A percentile compares a stretch with the other conserved stretches of the same genome.
Evolutionary conservation across 2,797 vertebrate species (phyloP).

Genomic region (Ptychobarbus kaznakovi): DNA sequence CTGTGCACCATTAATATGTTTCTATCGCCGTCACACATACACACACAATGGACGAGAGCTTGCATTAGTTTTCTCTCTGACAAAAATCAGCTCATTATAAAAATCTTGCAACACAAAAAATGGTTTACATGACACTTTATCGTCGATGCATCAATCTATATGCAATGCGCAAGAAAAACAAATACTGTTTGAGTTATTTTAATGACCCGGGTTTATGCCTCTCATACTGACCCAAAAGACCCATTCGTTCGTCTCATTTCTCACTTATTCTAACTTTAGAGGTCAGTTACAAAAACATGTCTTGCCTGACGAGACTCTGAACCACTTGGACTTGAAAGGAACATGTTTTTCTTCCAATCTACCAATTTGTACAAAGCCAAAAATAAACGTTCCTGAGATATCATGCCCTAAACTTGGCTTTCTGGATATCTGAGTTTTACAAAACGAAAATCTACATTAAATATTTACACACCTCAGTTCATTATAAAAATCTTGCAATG

Average conservation of each 20-base stretch:
- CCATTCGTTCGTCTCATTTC: not conserved
- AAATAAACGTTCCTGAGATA: not conserved
- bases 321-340: not conserved
- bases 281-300: not conserved
- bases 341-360: not conserved
- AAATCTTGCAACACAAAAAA: not conserved
- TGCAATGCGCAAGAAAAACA: not conserved
- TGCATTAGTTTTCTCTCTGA: slow-evolving; percentile 1
- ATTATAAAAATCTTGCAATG: slow-evolving; percentile 14
- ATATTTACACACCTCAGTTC: not conserved
- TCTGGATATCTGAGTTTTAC: not conserved
- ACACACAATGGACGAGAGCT: not conserved
- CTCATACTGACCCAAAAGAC: not conserved
- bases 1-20: slow-evolving; percentile 53
- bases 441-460: not conserved
- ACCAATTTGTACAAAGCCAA: not conserved
- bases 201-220: not conserved
- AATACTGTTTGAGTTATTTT: not conserved
- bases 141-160: not conserved
- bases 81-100: slow-evolving; percentile 28
- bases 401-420: not conserved
- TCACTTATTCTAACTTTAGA: not conserved
- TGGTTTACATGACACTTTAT: not conserved
- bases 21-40: slow-evolving; percentile 27
- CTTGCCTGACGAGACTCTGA: not conserved